Evolutionary conservation across 2,888 invertebrate species (phyloP).

Genomic region (Acronicta psi): DNA sequence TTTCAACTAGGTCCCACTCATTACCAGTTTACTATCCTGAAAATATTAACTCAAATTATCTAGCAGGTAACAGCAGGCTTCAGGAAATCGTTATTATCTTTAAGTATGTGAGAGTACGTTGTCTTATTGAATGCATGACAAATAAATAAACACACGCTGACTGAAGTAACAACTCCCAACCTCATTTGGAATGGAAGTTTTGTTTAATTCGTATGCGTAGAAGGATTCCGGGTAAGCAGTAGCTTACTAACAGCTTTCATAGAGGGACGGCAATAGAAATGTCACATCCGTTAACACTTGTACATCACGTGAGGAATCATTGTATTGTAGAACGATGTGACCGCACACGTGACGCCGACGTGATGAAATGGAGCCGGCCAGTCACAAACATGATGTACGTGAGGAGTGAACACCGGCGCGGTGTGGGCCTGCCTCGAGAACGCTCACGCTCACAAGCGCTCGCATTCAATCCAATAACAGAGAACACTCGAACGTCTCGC

Average conservation of each 20-base stretch:
- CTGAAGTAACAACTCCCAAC: too few relatives aligned
- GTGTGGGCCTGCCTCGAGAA: constrained; percentile 27
- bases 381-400: constrained; percentile 21
- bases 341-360: constrained; percentile 32
- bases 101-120: too few relatives aligned
- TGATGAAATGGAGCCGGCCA: neutral
- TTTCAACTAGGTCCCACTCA: constrained; percentile 11
- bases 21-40: constrained; percentile 2
- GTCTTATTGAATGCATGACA: too few relatives aligned
- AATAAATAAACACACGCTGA: too few relatives aligned
- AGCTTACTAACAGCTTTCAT: constrained; percentile 4
- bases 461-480: constrained; percentile 65
- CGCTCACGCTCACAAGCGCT: constrained; percentile 49
- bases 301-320: constrained; percentile 41
- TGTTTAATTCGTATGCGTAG: neutral
- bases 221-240: too few relatives aligned
- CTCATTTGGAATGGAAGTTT: too few relatives aligned
- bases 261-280: neutral
- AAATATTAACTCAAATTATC: neutral
- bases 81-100: neutral
- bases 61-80: neutral
- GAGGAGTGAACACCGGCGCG: constrained; percentile 30
- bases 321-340: constrained; percentile 39
- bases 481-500: constrained; percentile 57
- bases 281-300: constrained; percentile 11